phyloP scores from a whole-genome alignment of 2,888 invertebrate genomes.

The Leptinotarsa peninsularis region DNA sequence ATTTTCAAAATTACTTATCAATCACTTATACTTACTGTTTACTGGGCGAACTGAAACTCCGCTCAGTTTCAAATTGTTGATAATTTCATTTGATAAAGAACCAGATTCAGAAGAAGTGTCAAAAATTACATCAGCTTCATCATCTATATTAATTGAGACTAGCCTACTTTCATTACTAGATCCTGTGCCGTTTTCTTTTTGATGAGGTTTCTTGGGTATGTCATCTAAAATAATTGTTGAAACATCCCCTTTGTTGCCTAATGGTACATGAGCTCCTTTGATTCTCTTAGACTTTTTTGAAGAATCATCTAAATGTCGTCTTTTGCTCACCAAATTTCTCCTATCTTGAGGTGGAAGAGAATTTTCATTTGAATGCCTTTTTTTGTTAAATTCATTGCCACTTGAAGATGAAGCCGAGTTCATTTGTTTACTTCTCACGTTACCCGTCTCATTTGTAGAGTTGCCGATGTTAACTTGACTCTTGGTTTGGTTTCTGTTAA shows the following conservation, averaged over 20 bases:
- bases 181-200: constrained; percentile 13
- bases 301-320: neutral
- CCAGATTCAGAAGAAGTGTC: constrained; percentile 28
- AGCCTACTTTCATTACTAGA: constrained; percentile 13
- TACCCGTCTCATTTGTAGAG: neutral
- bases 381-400: neutral
- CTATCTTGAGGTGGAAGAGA: neutral
- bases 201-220: neutral
- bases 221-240: neutral
- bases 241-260: neutral
- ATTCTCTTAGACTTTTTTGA: neutral
- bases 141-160: constrained; percentile 20
- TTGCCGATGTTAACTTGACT: neutral
- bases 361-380: neutral
- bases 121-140: constrained; percentile 20
- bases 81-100: constrained; percentile 28
- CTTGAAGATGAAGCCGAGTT: neutral
- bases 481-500: neutral
- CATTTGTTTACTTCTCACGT: neutral
- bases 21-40: neutral
- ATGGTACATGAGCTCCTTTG: neutral
- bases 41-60: constrained; percentile 22
- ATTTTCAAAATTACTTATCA: neutral
- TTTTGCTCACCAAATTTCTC: neutral
- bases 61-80: constrained; percentile 26